Conservation (phyloP, 1,140 invertebrate genomes). For the Cheumatopsyche charites region DNA sequence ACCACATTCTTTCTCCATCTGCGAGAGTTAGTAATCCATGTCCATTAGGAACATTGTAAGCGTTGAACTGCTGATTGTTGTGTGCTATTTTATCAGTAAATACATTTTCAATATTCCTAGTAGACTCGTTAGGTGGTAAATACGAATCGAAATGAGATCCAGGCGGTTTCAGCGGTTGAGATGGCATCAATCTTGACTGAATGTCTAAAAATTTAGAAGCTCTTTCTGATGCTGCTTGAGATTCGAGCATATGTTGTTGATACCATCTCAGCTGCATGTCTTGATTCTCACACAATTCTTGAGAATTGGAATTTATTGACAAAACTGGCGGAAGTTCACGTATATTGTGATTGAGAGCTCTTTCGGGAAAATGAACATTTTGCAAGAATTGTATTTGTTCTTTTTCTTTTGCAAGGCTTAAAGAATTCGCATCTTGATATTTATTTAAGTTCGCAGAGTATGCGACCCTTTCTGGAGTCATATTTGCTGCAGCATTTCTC, state of each 20-base stretch:
- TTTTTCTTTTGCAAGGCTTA: constrained; percentile 47
- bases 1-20: constrained; percentile 40
- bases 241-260: constrained; percentile 55
- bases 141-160: constrained; percentile 41
- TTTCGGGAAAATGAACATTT: constrained; percentile 62
- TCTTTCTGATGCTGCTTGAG: constrained; percentile 51
- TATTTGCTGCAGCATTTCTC: constrained; percentile 38
- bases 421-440: constrained; percentile 38
- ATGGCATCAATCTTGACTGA: constrained; percentile 39
- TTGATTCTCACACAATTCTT: constrained; percentile 46
- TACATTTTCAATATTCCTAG: constrained; percentile 38
- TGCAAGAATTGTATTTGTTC: constrained; percentile 62
- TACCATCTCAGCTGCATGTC: constrained; percentile 54
- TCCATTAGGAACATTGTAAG: constrained; percentile 44
- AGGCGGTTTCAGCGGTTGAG: constrained; percentile 31
- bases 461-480: constrained; percentile 36
- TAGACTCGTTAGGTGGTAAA: constrained; percentile 35
- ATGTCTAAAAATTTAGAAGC: constrained; percentile 54
- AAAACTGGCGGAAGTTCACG: constrained; percentile 53
- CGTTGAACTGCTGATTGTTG: constrained; percentile 39
- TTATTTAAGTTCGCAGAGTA: constrained; percentile 38
- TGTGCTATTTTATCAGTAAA: constrained; percentile 42
- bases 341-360: constrained; percentile 52
- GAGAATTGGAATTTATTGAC: constrained; percentile 49
- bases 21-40: constrained; percentile 28